Base-by-base conservation (phyloP, 2,797 vertebrate species). In the Arremon brunneinucha region DNA sequence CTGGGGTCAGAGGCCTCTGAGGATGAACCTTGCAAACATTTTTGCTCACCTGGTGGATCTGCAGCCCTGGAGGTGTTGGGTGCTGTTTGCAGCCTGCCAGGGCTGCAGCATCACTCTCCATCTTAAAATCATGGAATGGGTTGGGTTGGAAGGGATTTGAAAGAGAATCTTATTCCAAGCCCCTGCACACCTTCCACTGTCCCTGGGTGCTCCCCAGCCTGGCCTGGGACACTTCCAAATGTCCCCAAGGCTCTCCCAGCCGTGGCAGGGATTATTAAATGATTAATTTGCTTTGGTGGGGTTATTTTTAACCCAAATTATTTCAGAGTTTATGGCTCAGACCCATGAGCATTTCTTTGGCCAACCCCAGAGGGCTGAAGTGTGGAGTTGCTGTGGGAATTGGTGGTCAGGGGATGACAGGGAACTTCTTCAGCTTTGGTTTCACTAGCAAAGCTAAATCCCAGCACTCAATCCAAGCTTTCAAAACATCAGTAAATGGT, bases 291-390 rank as follows among this genome's bases (percentile, higher is more conserved):
- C 28, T 90, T 94, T 86, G 69, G 49, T 78, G 57, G 59, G 65
- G 90, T 94, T 96, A 95, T 96, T 95, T 96, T 96, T 95, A 93
- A 94, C 90, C 91, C 67, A 81, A 22, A 94, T 94, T 60, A 32
- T 68, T 91, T 68, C 41, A 68, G 89, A 83, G 50, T 83, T 87
- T 24, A 18, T 60, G 92, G 76, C 6, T 1, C 60, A 94, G 87
- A 65, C 63, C 76, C 89, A 71, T 21, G 9, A 83, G 50, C 39
- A 14, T 55, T 95, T 93, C 55, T 90, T 57, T 94, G 93, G 91
- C 87, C 83, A 86, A 9, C 23, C 72, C 90, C 77, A n/a, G 83
- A 83, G 83, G 69, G 62, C 65, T 93, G 79, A 78, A 96, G 53
- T 39, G 35, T n/a, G 68, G 94, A 83, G 76, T 52, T 71, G 87